phyloP scores from a whole-genome alignment of 2,888 invertebrate species.

The Tenthredo livida region DNA sequence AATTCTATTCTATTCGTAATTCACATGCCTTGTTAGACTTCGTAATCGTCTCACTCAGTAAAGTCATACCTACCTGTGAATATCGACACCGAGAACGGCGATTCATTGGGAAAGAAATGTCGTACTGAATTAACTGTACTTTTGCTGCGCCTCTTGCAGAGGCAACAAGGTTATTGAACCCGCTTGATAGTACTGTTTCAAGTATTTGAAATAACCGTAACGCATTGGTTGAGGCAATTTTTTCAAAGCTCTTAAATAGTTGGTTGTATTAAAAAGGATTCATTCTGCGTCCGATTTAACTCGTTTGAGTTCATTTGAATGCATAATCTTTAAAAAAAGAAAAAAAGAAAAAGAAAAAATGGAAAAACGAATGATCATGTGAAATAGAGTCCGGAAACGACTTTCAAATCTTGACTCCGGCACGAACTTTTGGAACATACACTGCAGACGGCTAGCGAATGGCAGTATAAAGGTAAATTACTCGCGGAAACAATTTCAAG shows the following conservation, averaged over 20 bases:
- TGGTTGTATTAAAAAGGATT: not conserved
- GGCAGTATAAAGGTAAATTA: not conserved
- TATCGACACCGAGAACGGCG: not conserved
- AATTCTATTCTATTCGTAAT: not conserved
- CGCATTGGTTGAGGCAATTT: not conserved
- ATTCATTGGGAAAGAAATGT: constrained; percentile 29
- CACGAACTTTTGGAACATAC: not conserved
- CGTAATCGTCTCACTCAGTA: not conserved
- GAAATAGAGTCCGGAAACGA: not conserved
- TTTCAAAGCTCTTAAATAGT: not conserved
- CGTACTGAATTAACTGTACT: constrained; percentile 46
- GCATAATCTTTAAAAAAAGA: not conserved
- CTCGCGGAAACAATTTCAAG: constrained; percentile 1
- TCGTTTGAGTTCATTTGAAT: not conserved
- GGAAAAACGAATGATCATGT: not conserved
- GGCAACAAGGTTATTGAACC: constrained; percentile 32
- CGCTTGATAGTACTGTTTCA: not conserved
- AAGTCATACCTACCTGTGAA: not conserved
- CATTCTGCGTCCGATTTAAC: not conserved
- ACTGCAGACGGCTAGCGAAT: not conserved
- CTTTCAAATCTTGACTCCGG: not conserved
- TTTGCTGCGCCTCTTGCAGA: not conserved
- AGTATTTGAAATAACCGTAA: not conserved
- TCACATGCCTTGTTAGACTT: not conserved
- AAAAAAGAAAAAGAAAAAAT: not conserved